A percentile compares a stretch with the other conserved stretches of the same genome.
phyloP scores from a whole-genome alignment of 2,113 vertebrate genomes.

The Pao palembangensis region DNA sequence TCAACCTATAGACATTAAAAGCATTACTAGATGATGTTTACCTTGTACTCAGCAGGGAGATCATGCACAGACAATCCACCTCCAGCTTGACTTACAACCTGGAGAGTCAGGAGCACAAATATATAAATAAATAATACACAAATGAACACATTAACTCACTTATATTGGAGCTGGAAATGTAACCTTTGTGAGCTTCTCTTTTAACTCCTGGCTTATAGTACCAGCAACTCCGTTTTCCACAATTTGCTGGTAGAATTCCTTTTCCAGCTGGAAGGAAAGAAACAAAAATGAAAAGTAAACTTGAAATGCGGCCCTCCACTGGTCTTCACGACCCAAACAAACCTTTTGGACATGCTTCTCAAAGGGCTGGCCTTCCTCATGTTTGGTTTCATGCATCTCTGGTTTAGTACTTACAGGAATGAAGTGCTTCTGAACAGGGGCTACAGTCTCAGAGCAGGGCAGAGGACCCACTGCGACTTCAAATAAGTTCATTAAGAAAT shows the following conservation, averaged over 20 bases:
- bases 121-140: background rate
- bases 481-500: background rate
- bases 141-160: background rate
- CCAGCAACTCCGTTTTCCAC: conserved; percentile 78
- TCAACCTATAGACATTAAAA: background rate
- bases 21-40: conserved; percentile 39
- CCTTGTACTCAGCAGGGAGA: conserved; percentile 82
- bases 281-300: background rate
- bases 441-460: background rate
- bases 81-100: conserved; percentile 71
- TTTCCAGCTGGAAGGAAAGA: conserved; percentile 73
- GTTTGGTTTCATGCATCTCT: background rate
- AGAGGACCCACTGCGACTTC: conserved; percentile 10
- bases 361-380: conserved; percentile 31
- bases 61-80: conserved; percentile 78
- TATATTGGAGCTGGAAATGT: conserved; percentile 40
- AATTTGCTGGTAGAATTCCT: conserved; percentile 76
- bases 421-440: background rate
- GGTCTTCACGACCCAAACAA: background rate
- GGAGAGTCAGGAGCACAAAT: conserved; percentile 8
- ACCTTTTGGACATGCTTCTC: conserved; percentile 63
- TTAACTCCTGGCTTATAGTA: conserved; percentile 77
- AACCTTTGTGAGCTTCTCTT: conserved; percentile 80
- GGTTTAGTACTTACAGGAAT: background rate
- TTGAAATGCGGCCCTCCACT: too few relatives aligned